Percentiles rank a stretch among this genome's conserved stretches.
phyloP scores from a whole-genome alignment of 2,113 vertebrate species.

The Cyprinodon variegatus region DNA sequence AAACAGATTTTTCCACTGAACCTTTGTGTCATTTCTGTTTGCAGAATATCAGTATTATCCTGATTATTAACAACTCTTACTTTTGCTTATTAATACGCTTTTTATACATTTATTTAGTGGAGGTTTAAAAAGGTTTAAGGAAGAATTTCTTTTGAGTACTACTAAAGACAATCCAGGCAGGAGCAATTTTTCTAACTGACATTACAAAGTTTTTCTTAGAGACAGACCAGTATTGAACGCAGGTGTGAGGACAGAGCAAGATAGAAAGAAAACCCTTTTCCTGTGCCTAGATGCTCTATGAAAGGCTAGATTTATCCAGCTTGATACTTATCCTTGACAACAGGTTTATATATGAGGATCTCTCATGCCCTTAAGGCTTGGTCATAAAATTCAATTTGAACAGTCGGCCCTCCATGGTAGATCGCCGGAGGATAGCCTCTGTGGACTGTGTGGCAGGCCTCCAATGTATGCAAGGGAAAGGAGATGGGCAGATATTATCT shows the following conservation, averaged over 20 bases:
- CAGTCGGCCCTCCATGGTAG: slow-evolving; percentile 69
- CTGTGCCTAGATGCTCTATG: slow-evolving; percentile 31
- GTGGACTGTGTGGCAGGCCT: slow-evolving; percentile 45
- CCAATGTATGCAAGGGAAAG: slow-evolving; percentile 41
- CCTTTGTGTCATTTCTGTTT: neutral
- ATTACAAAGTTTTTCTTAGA: neutral
- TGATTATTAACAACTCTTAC: neutral
- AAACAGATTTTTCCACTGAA: neutral
- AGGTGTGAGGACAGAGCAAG: slow-evolving; percentile 9
- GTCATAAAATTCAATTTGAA: slow-evolving; percentile 71
- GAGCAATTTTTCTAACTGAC: neutral
- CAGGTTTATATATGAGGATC: slow-evolving; percentile 43
- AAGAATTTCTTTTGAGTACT: neutral
- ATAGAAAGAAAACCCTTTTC: slow-evolving; percentile 1
- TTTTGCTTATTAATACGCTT: neutral
- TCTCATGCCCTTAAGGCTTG: slow-evolving; percentile 56
- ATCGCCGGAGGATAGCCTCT: slow-evolving; percentile 60
- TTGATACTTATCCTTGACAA: slow-evolving; percentile 44
- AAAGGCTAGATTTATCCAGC: slow-evolving; percentile 53
- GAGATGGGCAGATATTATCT: slow-evolving; percentile 28
- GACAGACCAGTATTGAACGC: slow-evolving; percentile 17
- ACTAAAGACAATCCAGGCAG: neutral
- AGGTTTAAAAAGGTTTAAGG: neutral
- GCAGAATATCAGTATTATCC: neutral
- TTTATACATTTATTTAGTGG: neutral